Base-by-base conservation (phyloP, 2,888 invertebrate genomes). In the Melipona bicolor region DNA sequence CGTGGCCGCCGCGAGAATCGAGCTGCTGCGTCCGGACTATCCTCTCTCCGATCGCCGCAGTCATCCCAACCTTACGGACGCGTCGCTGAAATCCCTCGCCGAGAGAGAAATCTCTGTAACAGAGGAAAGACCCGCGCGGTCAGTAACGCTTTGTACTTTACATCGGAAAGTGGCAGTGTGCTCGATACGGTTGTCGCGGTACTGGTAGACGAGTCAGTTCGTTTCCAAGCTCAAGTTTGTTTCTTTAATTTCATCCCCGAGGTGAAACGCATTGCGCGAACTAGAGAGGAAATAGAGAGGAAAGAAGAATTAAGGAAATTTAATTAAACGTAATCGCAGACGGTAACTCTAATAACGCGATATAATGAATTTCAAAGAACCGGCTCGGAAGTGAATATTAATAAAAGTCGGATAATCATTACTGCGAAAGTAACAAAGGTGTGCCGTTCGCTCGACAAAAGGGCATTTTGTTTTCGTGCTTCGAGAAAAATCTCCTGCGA, bases 31-130 rank as follows among this genome's bases (percentile, higher is more conserved):
- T 67, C 77, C 52, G 69, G 69, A 19, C 67, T 59, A 59, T 77
- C 69, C 72, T 61, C 36, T 71, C 77, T 24, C 74, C 69, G 77
- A 74, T 87, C 84, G 59, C 77, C 54, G 32, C 62, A 62, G 76
- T 62, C 56, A 3, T 67, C 68, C 62, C 50, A 32, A 68, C 62
- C 87, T 87, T 73, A 76, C 68, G 52, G 76, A 76, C 87, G 84
- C 81, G 84, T 88, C 88, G 86, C 69, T 80, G 81, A 76, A 82
- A 86, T 88, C 73, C 84, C 73, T 72, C 71, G 77, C 65, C 72
- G 70, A 69, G 81, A 70, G 27, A 27, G 27, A 27, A 27, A 80
- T 80, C 76, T 73, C 88, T 88, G 88, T 62, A 88, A 88, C 62
- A 65, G 85, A 75, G 69, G 43, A 77, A 74, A 59, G 61, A 65